Evolutionary conservation across 1,140 invertebrate species (phyloP).

Genomic region (Zaprionus ghesquierei): DNA sequence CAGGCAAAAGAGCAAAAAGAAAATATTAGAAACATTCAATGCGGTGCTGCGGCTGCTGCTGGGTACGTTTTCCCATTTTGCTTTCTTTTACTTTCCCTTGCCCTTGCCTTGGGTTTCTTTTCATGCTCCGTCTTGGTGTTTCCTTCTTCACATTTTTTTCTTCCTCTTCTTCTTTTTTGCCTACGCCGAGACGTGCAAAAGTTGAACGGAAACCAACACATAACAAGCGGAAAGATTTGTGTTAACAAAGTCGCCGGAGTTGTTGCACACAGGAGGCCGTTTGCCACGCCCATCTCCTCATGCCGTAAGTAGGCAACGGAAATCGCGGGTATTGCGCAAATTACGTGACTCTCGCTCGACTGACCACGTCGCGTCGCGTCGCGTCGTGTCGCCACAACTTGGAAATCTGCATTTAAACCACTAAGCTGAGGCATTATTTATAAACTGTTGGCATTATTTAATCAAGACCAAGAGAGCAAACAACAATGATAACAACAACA

Average conservation of each 20-base stretch:
- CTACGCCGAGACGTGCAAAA: conserved; percentile 39
- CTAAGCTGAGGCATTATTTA: conserved; percentile 67
- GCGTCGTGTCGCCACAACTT: neutral
- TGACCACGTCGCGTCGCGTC: neutral
- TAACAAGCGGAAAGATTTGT: conserved; percentile 80
- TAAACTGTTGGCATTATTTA: conserved; percentile 68
- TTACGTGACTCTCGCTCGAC: conserved; percentile 63
- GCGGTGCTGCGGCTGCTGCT: neutral
- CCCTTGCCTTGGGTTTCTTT: conserved; percentile 2
- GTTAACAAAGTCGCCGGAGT: conserved; percentile 64
- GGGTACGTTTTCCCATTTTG: neutral
- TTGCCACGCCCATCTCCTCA: neutral
- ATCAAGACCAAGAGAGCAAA: conserved; percentile 42
- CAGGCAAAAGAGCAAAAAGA: conserved; percentile 38
- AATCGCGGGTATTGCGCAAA: conserved; percentile 70
- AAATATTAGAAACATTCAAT: conserved; percentile 67
- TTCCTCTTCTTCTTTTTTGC: neutral
- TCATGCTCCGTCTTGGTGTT: neutral
- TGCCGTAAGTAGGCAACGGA: conserved; percentile 61
- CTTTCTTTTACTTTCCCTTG: neutral
- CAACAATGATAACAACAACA: conserved; percentile 23
- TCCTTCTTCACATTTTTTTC: neutral
- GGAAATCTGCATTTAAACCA: conserved; percentile 64
- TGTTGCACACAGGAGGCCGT: neutral
- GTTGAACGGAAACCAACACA: conserved; percentile 64